Conservation (phyloP, 2,888 invertebrate genomes). For the Phoenoteleia sp. region DNA sequence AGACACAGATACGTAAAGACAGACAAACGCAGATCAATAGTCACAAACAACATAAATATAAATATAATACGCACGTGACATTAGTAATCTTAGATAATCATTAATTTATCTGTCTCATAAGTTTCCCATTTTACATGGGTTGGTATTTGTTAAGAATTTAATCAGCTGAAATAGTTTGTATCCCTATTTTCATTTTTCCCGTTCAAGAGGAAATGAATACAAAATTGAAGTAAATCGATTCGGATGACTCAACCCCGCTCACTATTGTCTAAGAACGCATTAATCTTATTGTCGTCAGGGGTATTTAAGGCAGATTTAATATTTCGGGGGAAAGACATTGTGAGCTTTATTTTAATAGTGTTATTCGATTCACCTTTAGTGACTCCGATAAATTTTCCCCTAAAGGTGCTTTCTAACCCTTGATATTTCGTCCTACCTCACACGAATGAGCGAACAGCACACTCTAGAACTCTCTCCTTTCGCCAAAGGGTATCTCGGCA, state of each 20-base stretch:
- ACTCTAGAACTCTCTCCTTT: constrained; percentile 43
- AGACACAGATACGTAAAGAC: no score
- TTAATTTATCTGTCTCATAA: no score
- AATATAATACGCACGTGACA: no score
- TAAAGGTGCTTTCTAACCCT: constrained; percentile 45
- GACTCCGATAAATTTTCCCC: constrained; percentile 52
- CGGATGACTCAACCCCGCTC: neutral
- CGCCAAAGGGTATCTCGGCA: constrained; percentile 62
- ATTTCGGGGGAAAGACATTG: constrained; percentile 17
- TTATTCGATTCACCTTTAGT: constrained; percentile 46
- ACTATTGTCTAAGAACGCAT: constrained; percentile 21
- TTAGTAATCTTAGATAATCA: no score
- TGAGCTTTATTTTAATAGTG: constrained; percentile 54
- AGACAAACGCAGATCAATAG: no score
- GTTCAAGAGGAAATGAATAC: constrained; percentile 15
- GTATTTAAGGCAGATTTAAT: constrained; percentile 33
- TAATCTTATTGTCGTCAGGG: constrained; percentile 25
- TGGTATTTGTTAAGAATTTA: neutral
- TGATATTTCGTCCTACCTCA: constrained; percentile 52
- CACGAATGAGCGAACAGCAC: constrained; percentile 40
- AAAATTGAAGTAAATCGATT: constrained; percentile 54
- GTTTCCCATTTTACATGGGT: no score
- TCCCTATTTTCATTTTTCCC: constrained; percentile 29
- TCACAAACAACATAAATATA: no score
- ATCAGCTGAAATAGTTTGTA: neutral